Evolutionary conservation across 92 coral and sea anemone genomes (phyloP).

Genomic region (Phenganax marumi): DNA sequence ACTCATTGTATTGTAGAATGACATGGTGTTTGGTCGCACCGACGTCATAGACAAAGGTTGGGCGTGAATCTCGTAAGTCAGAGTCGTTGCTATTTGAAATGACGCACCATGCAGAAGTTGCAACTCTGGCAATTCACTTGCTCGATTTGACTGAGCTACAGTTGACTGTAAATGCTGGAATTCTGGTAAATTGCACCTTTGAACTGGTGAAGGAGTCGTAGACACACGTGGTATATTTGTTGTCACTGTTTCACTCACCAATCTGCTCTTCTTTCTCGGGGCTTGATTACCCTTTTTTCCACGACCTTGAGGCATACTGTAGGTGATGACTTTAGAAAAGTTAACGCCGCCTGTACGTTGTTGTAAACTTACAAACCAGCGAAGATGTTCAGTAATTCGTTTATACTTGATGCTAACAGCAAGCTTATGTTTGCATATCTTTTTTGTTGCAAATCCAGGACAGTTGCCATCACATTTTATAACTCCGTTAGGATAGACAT

Average conservation of each 20-base stretch:
- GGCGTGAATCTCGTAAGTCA: too few species aligned
- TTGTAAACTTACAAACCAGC: slow-evolving; percentile 44
- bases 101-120: too few species aligned
- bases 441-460: slow-evolving; percentile 34
- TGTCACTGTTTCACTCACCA: neutral
- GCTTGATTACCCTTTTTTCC: neutral
- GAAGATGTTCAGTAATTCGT: slow-evolving; percentile 26
- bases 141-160: too few species aligned
- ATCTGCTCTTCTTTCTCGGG: neutral
- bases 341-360: slow-evolving; percentile 40
- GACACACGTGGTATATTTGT: neutral
- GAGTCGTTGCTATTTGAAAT: too few species aligned
- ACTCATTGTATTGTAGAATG: too few species aligned
- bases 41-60: too few species aligned
- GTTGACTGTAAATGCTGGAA: too few species aligned
- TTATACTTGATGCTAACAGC: slow-evolving; percentile 32
- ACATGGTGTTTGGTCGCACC: too few species aligned
- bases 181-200: too few species aligned
- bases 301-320: slow-evolving; percentile 49
- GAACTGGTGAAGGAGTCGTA: neutral
- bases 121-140: too few species aligned
- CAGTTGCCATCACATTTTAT: slow-evolving; percentile 30
- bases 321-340: slow-evolving; percentile 10
- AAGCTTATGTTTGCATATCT: slow-evolving; percentile 41
- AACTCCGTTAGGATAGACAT: slow-evolving; percentile 40